These are phyloP conservation scores for Phataginus tetradactyla DNA, from an alignment of 2,797 vertebrate species.

Conservation along the genomic window DNA sequence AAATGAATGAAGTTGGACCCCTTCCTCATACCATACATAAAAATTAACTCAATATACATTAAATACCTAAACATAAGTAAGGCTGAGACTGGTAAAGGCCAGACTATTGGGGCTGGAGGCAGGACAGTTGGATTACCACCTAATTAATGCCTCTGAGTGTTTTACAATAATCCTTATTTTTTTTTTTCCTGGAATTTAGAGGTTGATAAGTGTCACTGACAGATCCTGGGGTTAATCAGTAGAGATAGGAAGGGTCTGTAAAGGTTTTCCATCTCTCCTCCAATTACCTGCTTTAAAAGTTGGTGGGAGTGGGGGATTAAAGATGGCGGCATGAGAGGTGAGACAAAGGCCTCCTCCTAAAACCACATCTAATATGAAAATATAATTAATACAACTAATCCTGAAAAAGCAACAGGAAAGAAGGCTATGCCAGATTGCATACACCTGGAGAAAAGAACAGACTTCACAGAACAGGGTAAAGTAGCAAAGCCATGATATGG, in stretches of 20 bases:
- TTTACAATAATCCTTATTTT: background rate
- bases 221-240: background rate
- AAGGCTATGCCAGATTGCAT: too few relatives aligned
- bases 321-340: too few relatives aligned
- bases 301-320: background rate
- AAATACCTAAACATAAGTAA: background rate
- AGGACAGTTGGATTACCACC: background rate
- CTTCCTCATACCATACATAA: background rate
- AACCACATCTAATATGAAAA: too few relatives aligned
- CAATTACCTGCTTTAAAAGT: background rate
- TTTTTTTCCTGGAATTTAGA: background rate
- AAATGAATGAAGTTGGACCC: background rate
- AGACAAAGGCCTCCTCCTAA: too few relatives aligned
- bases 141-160: background rate
- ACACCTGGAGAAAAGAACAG: too few relatives aligned
- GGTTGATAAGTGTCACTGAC: background rate
- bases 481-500: too few relatives aligned
- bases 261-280: background rate
- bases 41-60: background rate
- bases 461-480: too few relatives aligned
- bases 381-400: too few relatives aligned
- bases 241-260: background rate
- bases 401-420: too few relatives aligned
- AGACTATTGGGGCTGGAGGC: background rate
- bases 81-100: background rate